A percentile compares a stretch with the other conserved stretches of the same genome.
Conservation (phyloP, 2,797 vertebrate genomes). For the Vireo griseus region DNA sequence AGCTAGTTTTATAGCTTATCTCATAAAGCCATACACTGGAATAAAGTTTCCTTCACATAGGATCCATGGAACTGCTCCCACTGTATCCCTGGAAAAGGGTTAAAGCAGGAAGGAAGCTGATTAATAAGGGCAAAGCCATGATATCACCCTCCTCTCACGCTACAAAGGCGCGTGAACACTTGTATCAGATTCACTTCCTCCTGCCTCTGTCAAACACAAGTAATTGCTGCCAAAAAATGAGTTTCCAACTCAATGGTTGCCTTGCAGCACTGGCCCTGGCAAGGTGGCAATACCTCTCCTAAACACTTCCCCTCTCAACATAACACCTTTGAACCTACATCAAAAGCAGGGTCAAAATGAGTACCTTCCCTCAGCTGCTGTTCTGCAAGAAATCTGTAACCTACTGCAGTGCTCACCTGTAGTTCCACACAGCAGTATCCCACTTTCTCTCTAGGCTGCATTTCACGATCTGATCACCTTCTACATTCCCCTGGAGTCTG, state of each 20-base stretch:
- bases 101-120: background rate
- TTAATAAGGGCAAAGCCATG: background rate
- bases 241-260: background rate
- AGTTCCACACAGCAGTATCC: background rate
- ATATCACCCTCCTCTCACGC: background rate
- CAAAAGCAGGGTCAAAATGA: background rate
- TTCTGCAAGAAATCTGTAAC: background rate
- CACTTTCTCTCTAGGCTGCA: background rate
- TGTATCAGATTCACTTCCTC: background rate
- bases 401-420: background rate
- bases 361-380: background rate
- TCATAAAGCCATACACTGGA: background rate
- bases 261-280: background rate
- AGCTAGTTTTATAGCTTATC: background rate
- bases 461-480: background rate
- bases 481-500: background rate
- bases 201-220: background rate
- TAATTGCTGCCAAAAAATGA: background rate
- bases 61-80: background rate
- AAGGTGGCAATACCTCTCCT: background rate
- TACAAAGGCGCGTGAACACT: fast-evolving
- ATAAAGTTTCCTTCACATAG: background rate
- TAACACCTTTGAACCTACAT: background rate
- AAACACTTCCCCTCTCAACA: background rate
- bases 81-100: background rate